Evolutionary conservation across 2,797 vertebrate species (phyloP).

Genomic region (Odontamblyopus lacepedii): DNA sequence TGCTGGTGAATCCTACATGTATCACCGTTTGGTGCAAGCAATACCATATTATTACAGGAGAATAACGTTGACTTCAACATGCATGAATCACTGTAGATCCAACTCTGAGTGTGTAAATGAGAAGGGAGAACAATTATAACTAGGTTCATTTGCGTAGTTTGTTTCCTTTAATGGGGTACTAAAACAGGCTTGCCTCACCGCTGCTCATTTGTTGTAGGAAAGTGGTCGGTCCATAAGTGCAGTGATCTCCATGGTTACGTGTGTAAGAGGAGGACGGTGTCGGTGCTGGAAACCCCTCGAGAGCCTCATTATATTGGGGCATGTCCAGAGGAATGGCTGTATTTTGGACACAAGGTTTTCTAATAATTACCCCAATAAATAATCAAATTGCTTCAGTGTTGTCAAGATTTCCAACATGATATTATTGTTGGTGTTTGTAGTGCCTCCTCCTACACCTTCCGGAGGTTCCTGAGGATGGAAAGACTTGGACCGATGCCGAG

Average conservation of each 20-base stretch:
- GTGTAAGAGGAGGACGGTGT: constrained; percentile 85
- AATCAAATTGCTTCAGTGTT: not conserved
- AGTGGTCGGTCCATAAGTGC: constrained; percentile 84
- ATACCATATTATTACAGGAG: too few relatives aligned
- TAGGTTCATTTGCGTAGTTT: too few relatives aligned
- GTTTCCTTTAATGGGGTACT: too few relatives aligned
- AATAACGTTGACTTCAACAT: too few relatives aligned
- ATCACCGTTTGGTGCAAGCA: too few relatives aligned
- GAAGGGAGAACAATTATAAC: too few relatives aligned
- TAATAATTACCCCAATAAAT: not conserved
- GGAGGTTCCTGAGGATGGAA: constrained; percentile 74
- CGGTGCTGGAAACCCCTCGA: constrained; percentile 78
- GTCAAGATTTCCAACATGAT: not conserved
- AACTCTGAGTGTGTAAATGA: too few relatives aligned
- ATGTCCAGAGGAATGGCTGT: constrained; percentile 92
- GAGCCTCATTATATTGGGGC: constrained; percentile 80
- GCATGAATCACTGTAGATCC: too few relatives aligned
- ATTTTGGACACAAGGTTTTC: constrained; percentile 89
- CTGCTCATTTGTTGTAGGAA: constrained; percentile 71
- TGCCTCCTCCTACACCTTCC: constrained; percentile 90
- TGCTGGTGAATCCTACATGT: too few relatives aligned
- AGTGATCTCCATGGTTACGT: constrained; percentile 79
- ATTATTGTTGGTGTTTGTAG: constrained; percentile 62
- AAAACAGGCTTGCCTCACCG: not conserved
- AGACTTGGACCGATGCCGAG: constrained; percentile 84